A percentile compares a stretch with the other conserved stretches of the same genome.
phyloP scores from a whole-genome alignment of 2,797 vertebrate species.

The Scomberomorus guttatus region DNA sequence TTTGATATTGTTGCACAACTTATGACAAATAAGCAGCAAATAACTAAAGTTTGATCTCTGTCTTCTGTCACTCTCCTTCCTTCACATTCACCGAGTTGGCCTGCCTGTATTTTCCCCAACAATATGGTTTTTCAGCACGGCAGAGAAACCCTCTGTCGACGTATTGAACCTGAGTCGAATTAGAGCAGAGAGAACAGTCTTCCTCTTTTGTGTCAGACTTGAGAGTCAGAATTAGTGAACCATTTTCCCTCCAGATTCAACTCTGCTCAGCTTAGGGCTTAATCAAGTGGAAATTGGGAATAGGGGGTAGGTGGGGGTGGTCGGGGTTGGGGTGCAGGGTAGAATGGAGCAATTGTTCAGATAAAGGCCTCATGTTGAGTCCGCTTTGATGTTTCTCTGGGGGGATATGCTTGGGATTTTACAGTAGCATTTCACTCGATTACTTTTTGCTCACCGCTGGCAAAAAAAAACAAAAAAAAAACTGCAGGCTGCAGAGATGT shows the following conservation, averaged over 20 bases:
- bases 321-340: slow-evolving; percentile 68
- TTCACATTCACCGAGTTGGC: neutral
- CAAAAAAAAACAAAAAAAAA: too few relatives aligned
- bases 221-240: slow-evolving; percentile 80
- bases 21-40: neutral
- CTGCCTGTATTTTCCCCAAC: slow-evolving; percentile 3
- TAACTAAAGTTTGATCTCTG: slow-evolving; percentile 7
- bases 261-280: slow-evolving; percentile 84
- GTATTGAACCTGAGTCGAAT: slow-evolving; percentile 46
- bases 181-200: slow-evolving; percentile 35
- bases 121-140: slow-evolving; percentile 18
- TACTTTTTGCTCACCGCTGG: slow-evolving; percentile 30
- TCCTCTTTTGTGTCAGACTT: slow-evolving; percentile 67
- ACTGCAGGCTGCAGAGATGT: slow-evolving; percentile 12
- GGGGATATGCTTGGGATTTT: slow-evolving; percentile 72
- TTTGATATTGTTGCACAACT: neutral
- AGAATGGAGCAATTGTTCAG: slow-evolving; percentile 89
- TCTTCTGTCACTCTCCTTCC: neutral
- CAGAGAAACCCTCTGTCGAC: slow-evolving; percentile 31
- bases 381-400: slow-evolving; percentile 83
- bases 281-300: slow-evolving; percentile 88
- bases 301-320: slow-evolving; percentile 75
- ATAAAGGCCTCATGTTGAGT: slow-evolving; percentile 85
- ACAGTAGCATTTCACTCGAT: slow-evolving; percentile 78
- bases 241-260: slow-evolving; percentile 85